Evolutionary conservation across 2,113 vertebrate species (phyloP), one percentile per base, ranked within the genome.

Genomic region (Nothobranchius kuhntae): DNA sequence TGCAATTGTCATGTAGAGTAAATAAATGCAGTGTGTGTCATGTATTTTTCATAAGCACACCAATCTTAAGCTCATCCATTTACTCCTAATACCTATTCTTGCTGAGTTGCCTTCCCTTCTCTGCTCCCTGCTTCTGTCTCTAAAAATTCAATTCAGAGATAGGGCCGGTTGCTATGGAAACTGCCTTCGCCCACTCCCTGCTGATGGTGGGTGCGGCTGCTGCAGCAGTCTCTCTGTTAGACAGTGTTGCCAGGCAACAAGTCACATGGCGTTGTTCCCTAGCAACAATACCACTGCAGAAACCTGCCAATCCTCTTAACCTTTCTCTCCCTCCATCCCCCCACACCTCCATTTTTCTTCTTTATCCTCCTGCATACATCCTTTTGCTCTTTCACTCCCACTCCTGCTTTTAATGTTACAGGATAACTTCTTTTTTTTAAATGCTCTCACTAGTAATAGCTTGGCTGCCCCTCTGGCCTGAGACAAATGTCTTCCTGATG

Each of bases 211-310:
- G 87, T 86, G 84, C 79, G 88, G 84, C 89, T 86, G 80, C 92
- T 90, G 91, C 89, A 90, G 92, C 91, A 91, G 85, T 89, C 84
- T 82, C 86, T 91, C 89, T 64, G 90, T 91, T 89, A 90, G 78
- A 83, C 84, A 84, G 84, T 89, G 91, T 93, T 92, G 89, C 93
- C 78, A 90, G 83, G 93, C 89, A 93, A 94, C 92, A 83, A 86
- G 87, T 92, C 89, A 91, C 90, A 92, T 91, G 89, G 77, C 78
- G 87, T 92, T 93, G 87, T 92, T 93, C 80, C 93, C 91, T 93
- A 92, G 92, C 91, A 94, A 94, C 92, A 91, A 81, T 88, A 87
- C 82, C 87, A 89, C 91, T 86, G 84, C 89, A 90, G 91, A 86
- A 92, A 85, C 89, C 87, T 91, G 90, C 88, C 91, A 93, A 91